Conservation (phyloP, 2,888 invertebrate genomes). For the Ornithoptera alexandrae region DNA sequence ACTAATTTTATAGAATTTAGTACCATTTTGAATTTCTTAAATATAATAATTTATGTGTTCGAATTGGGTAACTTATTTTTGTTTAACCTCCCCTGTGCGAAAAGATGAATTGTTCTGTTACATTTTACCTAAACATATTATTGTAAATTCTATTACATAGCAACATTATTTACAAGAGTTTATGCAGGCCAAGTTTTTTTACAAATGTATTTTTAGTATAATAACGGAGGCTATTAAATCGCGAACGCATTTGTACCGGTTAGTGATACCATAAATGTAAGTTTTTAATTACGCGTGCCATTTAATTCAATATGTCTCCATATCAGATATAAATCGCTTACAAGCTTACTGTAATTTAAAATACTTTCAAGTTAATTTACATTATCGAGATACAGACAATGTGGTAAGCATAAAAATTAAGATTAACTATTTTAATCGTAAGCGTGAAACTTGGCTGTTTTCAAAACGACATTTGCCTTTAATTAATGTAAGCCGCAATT, state of each 20-base stretch:
- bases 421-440: slow-evolving; percentile 26
- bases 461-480: slow-evolving; percentile 9
- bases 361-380: slow-evolving; percentile 11
- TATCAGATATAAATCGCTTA: slow-evolving; percentile 13
- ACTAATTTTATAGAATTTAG: too few species aligned
- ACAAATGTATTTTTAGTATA: background rate
- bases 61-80: background rate
- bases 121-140: background rate
- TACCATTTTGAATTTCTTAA: too few species aligned
- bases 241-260: background rate
- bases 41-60: too few species aligned
- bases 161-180: background rate
- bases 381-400: slow-evolving; percentile 17
- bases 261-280: background rate
- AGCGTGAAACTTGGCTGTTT: slow-evolving; percentile 9
- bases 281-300: slow-evolving; percentile 17
- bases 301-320: slow-evolving; percentile 16
- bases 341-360: slow-evolving; percentile 21
- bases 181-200: background rate
- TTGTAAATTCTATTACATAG: background rate
- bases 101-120: background rate
- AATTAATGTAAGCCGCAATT: slow-evolving; percentile 20
- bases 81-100: background rate
- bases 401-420: slow-evolving; percentile 14
- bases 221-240: background rate